These are phyloP conservation scores for Sturnus vulgaris DNA, from an alignment of 2,113 vertebrate genomes.

Conservation along the genomic window DNA sequence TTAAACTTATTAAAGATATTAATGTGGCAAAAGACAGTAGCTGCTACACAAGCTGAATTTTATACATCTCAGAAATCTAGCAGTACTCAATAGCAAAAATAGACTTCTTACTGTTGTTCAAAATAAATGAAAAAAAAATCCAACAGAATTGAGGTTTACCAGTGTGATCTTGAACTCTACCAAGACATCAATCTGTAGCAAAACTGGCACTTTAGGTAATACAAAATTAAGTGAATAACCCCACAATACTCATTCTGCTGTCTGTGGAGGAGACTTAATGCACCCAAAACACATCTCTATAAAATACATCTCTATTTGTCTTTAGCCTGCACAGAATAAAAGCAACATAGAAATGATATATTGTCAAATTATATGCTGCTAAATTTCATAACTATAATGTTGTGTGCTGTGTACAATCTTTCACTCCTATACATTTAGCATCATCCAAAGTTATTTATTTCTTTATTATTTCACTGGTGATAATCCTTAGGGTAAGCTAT, in stretches of 20 bases:
- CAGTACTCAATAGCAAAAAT: not conserved
- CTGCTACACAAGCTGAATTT: not conserved
- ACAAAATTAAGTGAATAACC: conserved; percentile 28
- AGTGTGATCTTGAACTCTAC: not conserved
- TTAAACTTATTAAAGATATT: not conserved
- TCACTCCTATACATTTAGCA: not conserved
- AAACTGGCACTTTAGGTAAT: conserved; percentile 12
- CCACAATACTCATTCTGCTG: not conserved
- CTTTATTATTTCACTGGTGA: not conserved
- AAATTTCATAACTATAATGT: conserved; percentile 15
- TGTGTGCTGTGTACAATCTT: not conserved
- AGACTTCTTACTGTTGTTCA: not conserved
- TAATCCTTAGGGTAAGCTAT: not conserved
- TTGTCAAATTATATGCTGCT: conserved; percentile 23
- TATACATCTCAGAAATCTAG: not conserved
- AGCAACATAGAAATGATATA: conserved; percentile 11
- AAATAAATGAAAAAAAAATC: not conserved
- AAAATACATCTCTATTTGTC: conserved; percentile 15
- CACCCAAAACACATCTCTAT: not conserved
- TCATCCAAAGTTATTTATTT: not conserved
- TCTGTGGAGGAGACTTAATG: not conserved
- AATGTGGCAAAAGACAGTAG: not conserved
- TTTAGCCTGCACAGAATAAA: conserved; percentile 24
- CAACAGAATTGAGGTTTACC: not conserved
- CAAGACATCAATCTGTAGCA: conserved; percentile 2